phyloP scores from a whole-genome alignment of 2,797 vertebrate species.

The Phoebastria nigripes region DNA sequence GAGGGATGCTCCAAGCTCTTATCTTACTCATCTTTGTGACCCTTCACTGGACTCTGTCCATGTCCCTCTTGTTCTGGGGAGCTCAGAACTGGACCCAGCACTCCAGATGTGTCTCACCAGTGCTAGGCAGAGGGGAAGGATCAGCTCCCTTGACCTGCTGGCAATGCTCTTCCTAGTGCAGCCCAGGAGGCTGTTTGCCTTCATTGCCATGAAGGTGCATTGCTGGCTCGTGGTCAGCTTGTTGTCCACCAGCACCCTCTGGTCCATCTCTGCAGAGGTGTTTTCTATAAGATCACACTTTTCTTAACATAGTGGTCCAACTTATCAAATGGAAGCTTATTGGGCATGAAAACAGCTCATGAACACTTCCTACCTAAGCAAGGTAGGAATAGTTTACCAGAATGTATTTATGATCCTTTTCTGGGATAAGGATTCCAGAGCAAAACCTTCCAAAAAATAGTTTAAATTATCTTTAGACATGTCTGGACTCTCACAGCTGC shows the following conservation, averaged over 20 bases:
- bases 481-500: not conserved
- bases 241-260: not conserved
- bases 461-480: not conserved
- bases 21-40: not conserved
- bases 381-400: not conserved
- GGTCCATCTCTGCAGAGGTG: not conserved
- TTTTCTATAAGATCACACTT: not conserved
- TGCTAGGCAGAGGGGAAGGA: not conserved
- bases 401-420: not conserved
- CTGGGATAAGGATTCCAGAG: not conserved
- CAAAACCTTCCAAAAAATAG: not conserved
- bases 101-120: not conserved
- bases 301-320: not conserved
- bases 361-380: not conserved
- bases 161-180: not conserved
- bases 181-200: not conserved
- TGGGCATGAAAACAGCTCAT: not conserved
- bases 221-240: not conserved
- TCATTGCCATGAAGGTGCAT: not conserved
- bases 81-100: not conserved
- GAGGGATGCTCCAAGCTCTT: not conserved
- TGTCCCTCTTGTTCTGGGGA: fast-evolving
- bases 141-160: not conserved
- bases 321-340: not conserved
- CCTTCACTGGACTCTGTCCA: not conserved